Conservation (phyloP, 92 coral and sea anemone genomes). For the Heliopora coerulea region DNA sequence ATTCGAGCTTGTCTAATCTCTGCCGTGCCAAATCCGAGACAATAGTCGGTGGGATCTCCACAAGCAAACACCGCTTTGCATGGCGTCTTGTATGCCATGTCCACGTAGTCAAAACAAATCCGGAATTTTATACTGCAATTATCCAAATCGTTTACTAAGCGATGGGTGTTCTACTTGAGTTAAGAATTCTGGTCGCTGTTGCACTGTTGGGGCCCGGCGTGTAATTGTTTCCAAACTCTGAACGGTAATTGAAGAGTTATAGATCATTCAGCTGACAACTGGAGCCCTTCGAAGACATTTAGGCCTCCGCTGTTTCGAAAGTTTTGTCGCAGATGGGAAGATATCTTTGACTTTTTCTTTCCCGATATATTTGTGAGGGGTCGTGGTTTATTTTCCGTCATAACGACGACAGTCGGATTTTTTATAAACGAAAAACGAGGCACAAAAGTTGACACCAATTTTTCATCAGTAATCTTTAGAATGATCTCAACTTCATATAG, state of each 20-base stretch:
- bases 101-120: conserved; percentile 39
- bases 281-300: conserved; percentile 5
- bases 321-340: no score
- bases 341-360: no score
- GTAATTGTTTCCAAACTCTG: conserved; percentile 19
- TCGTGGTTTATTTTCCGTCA: no score
- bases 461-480: no score
- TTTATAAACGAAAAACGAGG: no score
- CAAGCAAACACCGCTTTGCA: conserved; percentile 33
- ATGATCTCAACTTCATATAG: no score
- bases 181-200: conserved; percentile 37
- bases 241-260: conserved; percentile 39
- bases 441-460: no score
- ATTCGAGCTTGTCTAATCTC: not conserved
- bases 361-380: no score
- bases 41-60: not conserved
- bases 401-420: no score
- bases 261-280: conserved; percentile 36
- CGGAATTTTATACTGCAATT: conserved; percentile 30
- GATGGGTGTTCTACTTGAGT: conserved; percentile 23
- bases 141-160: conserved; percentile 38
- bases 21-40: not conserved
- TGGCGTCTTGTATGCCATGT: conserved; percentile 15
- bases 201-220: conserved; percentile 14
- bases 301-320: conserved; percentile 7